A percentile compares a stretch with the other conserved stretches of the same genome.
Conservation (phyloP, 2,797 vertebrate genomes). For the Emydoidea blandingii region DNA sequence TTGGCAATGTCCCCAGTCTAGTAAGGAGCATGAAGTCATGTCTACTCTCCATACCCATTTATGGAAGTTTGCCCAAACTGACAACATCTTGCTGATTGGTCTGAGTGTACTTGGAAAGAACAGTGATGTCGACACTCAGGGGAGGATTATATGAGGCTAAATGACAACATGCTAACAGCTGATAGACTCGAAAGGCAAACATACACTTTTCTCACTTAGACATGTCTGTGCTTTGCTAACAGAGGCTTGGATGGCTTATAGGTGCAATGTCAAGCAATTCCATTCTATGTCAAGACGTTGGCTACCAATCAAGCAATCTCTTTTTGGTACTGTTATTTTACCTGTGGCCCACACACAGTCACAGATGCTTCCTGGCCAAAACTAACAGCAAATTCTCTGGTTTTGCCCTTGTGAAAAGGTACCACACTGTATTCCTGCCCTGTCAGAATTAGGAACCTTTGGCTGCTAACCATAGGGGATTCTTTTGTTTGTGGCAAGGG, state of each 20-base stretch:
- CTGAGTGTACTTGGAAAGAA: background rate
- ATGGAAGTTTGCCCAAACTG: slow-evolving; percentile 65
- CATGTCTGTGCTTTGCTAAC: background rate
- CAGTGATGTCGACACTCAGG: background rate
- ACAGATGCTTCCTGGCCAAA: background rate
- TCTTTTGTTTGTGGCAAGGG: background rate
- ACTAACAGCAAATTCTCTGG: slow-evolving; percentile 2
- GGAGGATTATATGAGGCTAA: background rate
- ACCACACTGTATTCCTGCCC: background rate
- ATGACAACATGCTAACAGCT: background rate
- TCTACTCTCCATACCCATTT: slow-evolving; percentile 60
- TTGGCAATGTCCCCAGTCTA: slow-evolving; percentile 64
- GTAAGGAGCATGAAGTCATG: slow-evolving; percentile 66
- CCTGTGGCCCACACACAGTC: slow-evolving; percentile 31
- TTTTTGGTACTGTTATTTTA: slow-evolving; percentile 12
- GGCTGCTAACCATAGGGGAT: background rate
- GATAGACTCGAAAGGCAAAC: background rate
- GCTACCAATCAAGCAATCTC: slow-evolving; percentile 7
- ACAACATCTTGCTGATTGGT: slow-evolving; percentile 53
- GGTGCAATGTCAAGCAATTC: background rate
- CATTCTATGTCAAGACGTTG: background rate
- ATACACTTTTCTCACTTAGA: background rate
- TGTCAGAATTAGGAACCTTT: background rate
- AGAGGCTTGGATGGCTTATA: background rate
- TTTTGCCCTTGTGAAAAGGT: background rate